phyloP scores from a whole-genome alignment of 2,797 vertebrate species.

The Pipistrellus nathusii region DNA sequence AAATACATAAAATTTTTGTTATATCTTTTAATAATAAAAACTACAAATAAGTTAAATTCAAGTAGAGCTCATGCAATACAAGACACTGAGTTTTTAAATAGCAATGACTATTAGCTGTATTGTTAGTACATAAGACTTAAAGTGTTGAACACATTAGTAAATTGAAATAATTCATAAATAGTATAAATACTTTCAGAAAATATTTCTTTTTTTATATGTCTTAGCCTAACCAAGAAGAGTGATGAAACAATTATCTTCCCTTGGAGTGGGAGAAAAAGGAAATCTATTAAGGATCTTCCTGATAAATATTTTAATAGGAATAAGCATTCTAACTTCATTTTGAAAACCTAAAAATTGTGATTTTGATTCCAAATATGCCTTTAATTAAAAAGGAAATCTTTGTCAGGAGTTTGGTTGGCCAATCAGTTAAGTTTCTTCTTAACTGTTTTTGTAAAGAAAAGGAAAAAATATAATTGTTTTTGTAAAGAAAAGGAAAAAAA shows the following conservation, averaged over 20 bases:
- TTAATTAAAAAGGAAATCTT: slow-evolving; percentile 40
- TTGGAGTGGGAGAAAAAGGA: not conserved
- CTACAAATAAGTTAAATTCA: not conserved
- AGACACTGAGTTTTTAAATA: not conserved
- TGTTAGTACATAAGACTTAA: not conserved
- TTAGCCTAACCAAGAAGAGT: slow-evolving; percentile 36
- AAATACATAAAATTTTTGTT: not conserved
- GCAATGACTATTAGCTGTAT: not conserved
- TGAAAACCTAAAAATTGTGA: slow-evolving; percentile 39
- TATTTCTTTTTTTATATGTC: slow-evolving; percentile 37
- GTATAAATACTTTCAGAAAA: slow-evolving; percentile 32
- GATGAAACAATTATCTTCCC: slow-evolving; percentile 55
- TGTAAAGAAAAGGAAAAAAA: slow-evolving; percentile 23
- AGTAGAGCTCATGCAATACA: not conserved
- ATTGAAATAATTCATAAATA: slow-evolving; percentile 20
- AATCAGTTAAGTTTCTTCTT: slow-evolving; percentile 24
- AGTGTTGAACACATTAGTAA: slow-evolving; percentile 26
- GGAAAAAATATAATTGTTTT: slow-evolving; percentile 7
- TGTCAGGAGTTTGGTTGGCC: not conserved
- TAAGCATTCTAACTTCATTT: slow-evolving; percentile 51
- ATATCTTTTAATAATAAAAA: slow-evolving; percentile 36
- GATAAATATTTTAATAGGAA: slow-evolving; percentile 17
- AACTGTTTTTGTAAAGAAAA: slow-evolving; percentile 42
- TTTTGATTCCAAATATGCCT: slow-evolving; percentile 49
- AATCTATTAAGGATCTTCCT: not conserved